Evolutionary conservation across 2,888 invertebrate genomes (phyloP).

Genomic region (Sceliomorpha sp.): DNA sequence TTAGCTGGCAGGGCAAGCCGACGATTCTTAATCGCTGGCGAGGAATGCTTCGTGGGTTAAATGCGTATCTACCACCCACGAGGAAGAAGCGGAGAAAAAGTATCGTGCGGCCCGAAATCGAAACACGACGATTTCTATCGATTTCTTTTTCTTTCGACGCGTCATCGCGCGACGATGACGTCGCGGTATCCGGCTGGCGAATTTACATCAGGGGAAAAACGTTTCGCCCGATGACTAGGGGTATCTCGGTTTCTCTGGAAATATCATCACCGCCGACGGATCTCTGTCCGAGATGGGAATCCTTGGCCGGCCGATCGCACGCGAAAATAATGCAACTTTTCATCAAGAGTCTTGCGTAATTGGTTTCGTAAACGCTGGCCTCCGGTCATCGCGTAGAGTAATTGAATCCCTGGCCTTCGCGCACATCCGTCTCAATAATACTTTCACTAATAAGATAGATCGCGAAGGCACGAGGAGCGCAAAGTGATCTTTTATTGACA

Average conservation of each 20-base stretch:
- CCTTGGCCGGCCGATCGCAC: too few relatives aligned
- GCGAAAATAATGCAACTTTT: slow-evolving; percentile 40
- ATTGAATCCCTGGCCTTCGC: slow-evolving; percentile 54
- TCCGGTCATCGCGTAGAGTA: slow-evolving; percentile 39
- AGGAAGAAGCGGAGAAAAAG: slow-evolving; percentile 52
- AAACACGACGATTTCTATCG: slow-evolving; percentile 48
- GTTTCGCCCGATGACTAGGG: too few relatives aligned
- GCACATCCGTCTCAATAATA: slow-evolving; percentile 49
- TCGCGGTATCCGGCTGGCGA: too few relatives aligned
- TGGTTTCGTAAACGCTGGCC: slow-evolving; percentile 43
- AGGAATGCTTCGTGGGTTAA: slow-evolving; percentile 57
- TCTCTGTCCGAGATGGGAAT: too few relatives aligned
- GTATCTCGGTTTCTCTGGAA: too few relatives aligned
- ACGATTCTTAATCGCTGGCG: slow-evolving; percentile 57
- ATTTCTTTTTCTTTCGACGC: slow-evolving; percentile 16
- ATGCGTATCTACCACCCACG: slow-evolving; percentile 59
- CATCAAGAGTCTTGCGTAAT: slow-evolving; percentile 45
- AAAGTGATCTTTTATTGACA: slow-evolving; percentile 56
- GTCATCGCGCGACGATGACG: too few relatives aligned
- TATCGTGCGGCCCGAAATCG: slow-evolving; percentile 53
- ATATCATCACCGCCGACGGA: too few relatives aligned
- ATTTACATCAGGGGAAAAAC: too few relatives aligned
- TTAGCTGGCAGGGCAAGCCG: slow-evolving; percentile 66
- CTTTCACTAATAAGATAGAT: slow-evolving; percentile 45
- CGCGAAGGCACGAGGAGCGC: slow-evolving; percentile 39